A percentile compares a stretch with the other conserved stretches of the same genome.
phyloP scores from a whole-genome alignment of 2,888 invertebrate species.

The Synergus gifuensis region DNA sequence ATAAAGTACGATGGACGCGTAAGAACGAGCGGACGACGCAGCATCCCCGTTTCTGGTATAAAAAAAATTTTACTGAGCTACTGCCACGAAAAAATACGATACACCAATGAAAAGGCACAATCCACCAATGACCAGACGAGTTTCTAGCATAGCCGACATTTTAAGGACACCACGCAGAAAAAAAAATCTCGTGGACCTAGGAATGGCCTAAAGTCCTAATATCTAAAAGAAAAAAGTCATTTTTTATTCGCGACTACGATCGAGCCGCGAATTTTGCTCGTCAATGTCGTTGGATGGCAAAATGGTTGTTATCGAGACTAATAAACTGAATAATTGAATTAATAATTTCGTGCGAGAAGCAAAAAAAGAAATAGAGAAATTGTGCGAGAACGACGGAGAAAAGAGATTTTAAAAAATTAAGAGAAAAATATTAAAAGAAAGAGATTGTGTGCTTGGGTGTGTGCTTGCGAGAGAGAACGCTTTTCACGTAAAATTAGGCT shows the following conservation, averaged over 20 bases:
- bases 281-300: constrained; percentile 24
- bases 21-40: constrained; percentile 30
- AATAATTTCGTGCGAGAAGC: constrained; percentile 35
- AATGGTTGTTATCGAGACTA: constrained; percentile 31
- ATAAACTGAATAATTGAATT: constrained; percentile 41
- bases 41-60: constrained; percentile 32
- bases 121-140: constrained; percentile 28
- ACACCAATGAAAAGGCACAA: constrained; percentile 21
- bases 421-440: constrained; percentile 41
- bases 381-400: constrained; percentile 24
- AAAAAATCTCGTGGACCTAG: constrained; percentile 20
- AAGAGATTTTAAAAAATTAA: constrained; percentile 35
- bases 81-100: constrained; percentile 55
- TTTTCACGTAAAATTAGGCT: constrained; percentile 38
- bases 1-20: not conserved
- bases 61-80: constrained; percentile 49
- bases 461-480: constrained; percentile 23
- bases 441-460: constrained; percentile 30
- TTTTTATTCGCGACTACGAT: not conserved
- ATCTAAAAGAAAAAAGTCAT: constrained; percentile 12
- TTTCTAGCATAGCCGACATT: constrained; percentile 24
- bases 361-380: constrained; percentile 41
- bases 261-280: constrained; percentile 24
- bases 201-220: constrained; percentile 35
- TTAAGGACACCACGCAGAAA: constrained; percentile 11